Evolutionary conservation across 2,113 vertebrate genomes (phyloP).

Genomic region (Scolopax mira): DNA sequence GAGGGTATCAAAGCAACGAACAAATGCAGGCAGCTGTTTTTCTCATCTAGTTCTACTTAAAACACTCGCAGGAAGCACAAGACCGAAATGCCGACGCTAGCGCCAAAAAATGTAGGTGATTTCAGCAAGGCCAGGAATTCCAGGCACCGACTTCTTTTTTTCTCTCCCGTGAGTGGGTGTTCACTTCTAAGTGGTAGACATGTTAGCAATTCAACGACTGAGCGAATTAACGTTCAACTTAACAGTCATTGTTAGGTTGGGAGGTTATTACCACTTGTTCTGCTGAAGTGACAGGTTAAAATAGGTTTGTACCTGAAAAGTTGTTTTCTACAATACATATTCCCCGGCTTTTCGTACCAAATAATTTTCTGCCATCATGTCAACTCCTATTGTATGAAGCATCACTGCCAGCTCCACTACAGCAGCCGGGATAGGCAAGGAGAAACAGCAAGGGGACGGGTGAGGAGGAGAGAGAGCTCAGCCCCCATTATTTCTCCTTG

Average conservation of each 20-base stretch:
- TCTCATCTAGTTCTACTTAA: slow-evolving; percentile 35
- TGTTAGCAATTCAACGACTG: slow-evolving; percentile 72
- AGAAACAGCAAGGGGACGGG: not conserved
- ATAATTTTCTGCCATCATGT: not conserved
- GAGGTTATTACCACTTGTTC: slow-evolving; percentile 58
- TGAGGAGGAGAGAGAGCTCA: not conserved
- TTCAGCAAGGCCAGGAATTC: slow-evolving; percentile 46
- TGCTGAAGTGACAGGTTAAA: slow-evolving; percentile 51
- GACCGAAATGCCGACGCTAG: not conserved
- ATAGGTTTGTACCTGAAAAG: slow-evolving; percentile 16
- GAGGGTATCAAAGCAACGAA: not conserved
- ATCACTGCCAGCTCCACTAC: not conserved
- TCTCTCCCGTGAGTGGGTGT: slow-evolving; percentile 69
- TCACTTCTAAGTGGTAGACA: slow-evolving; percentile 73
- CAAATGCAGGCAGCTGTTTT: not conserved
- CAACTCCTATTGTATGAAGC: not conserved
- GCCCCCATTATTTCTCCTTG: not conserved
- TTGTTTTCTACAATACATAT: slow-evolving; percentile 17
- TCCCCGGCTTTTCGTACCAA: not conserved
- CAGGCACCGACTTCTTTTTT: slow-evolving; percentile 32
- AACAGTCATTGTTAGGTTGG: slow-evolving; percentile 51
- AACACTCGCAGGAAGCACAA: slow-evolving; percentile 34
- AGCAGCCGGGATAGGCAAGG: not conserved
- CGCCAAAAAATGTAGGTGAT: slow-evolving; percentile 31
- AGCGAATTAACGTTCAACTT: slow-evolving; percentile 74